These are phyloP conservation scores for Alethe diademata DNA, from an alignment of 2,113 vertebrate species.

Conservation along the genomic window DNA sequence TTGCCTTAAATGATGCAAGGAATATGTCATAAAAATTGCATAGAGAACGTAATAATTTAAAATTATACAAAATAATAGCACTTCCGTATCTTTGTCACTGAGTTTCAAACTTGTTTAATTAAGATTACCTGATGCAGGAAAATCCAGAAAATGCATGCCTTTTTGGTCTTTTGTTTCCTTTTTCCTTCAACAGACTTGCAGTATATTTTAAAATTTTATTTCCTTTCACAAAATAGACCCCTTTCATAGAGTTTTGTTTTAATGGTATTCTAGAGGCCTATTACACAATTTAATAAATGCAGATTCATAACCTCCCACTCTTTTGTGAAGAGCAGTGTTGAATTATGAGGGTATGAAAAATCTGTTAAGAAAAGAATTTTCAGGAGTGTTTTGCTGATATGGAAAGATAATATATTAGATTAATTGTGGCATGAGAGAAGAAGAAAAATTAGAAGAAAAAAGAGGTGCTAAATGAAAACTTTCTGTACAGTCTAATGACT, in stretches of 20 bases:
- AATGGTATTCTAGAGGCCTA: not conserved
- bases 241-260: not conserved
- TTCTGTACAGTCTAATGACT: not conserved
- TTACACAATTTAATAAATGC: not conserved
- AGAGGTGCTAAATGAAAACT: not conserved
- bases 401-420: not conserved
- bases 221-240: not conserved
- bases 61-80: not conserved
- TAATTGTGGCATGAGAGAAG: not conserved
- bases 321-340: not conserved
- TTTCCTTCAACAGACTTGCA: not conserved
- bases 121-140: not conserved
- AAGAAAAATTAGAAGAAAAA: not conserved
- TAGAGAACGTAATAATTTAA: not conserved
- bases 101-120: not conserved
- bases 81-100: not conserved
- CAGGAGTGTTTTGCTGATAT: not conserved
- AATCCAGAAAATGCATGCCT: accelerated
- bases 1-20: not conserved
- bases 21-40: not conserved
- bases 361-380: not conserved
- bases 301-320: not conserved
- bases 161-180: not conserved
- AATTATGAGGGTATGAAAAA: not conserved
- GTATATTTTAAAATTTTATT: not conserved